These are phyloP conservation scores for Hippoglossus stenolepis DNA, from an alignment of 2,113 vertebrate genomes.

Conservation along the genomic window DNA sequence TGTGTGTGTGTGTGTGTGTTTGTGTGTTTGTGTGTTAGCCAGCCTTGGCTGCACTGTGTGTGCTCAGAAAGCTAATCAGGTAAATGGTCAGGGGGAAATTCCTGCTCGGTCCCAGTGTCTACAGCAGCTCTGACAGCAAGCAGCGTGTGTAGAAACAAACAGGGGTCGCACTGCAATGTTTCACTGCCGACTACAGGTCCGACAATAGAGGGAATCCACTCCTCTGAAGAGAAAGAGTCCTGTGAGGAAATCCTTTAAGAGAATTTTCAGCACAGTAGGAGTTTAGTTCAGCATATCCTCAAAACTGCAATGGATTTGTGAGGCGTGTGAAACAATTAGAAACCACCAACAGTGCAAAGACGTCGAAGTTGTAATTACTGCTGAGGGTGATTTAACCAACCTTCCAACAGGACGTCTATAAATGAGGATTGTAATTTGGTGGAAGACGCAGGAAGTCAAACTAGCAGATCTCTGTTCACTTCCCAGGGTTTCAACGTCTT, in stretches of 20 bases:
- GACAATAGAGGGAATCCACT: background rate
- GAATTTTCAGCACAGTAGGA: background rate
- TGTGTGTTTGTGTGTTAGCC: background rate
- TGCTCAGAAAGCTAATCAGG: constrained; percentile 75
- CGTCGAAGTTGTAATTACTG: constrained; percentile 64
- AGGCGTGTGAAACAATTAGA: constrained; percentile 37
- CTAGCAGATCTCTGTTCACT: constrained; percentile 25
- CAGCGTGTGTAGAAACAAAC: constrained; percentile 50
- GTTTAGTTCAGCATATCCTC: constrained; percentile 15
- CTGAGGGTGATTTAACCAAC: constrained; percentile 68
- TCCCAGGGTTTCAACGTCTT: constrained; percentile 30
- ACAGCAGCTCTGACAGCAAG: constrained; percentile 35
- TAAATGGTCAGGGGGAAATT: constrained; percentile 74
- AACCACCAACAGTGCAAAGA: constrained; percentile 51
- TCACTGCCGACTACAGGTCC: background rate
- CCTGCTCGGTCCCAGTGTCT: constrained; percentile 50
- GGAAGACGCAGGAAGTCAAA: constrained; percentile 57
- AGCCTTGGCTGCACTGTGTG: constrained; percentile 56
- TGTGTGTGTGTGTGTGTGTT: constrained; percentile 10
- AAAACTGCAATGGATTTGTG: constrained; percentile 19
- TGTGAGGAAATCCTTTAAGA: background rate
- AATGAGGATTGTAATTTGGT: constrained; percentile 65
- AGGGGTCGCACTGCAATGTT: background rate
- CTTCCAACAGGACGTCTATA: constrained; percentile 56
- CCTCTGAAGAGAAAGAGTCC: background rate